A percentile compares a stretch with the other conserved stretches of the same genome.
These are phyloP conservation scores for Hecatera dysodea DNA, from an alignment of 2,888 invertebrate species.

Conservation along the genomic window DNA sequence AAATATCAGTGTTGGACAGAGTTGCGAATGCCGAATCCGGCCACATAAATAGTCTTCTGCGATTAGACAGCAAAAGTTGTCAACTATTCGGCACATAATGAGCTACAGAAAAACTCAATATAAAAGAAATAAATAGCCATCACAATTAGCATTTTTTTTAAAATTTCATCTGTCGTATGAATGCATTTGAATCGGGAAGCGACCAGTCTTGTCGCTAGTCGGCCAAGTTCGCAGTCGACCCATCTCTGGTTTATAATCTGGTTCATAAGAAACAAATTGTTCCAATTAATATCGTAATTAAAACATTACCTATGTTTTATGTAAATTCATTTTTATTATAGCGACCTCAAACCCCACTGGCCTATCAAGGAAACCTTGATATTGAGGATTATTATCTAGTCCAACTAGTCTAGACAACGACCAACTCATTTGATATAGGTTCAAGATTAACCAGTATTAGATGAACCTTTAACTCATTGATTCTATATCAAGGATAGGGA, in stretches of 20 bases:
- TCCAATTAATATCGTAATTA: slow-evolving; percentile 3
- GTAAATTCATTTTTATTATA: slow-evolving; percentile 29
- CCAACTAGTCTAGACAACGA: slow-evolving; percentile 42
- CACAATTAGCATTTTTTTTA: neutral
- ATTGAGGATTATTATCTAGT: slow-evolving; percentile 49
- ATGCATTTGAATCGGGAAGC: neutral
- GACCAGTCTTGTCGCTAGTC: neutral
- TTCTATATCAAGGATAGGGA: neutral
- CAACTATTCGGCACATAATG: neutral
- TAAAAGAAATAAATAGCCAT: neutral
- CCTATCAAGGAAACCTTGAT: slow-evolving; percentile 37
- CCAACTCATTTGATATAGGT: slow-evolving; percentile 35
- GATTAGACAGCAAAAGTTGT: neutral
- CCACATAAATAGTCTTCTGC: neutral
- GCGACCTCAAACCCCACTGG: slow-evolving; percentile 22
- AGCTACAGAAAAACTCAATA: neutral
- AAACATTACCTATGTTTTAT: slow-evolving; percentile 20
- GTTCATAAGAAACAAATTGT: neutral
- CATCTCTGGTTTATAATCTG: neutral
- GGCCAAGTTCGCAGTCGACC: neutral
- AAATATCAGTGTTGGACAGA: neutral
- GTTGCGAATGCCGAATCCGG: neutral
- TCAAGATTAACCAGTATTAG: slow-evolving; percentile 8
- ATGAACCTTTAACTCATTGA: neutral
- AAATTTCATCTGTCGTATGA: neutral